phyloP scores from a whole-genome alignment of 2,888 invertebrate species.

The Andrena trimmerana region DNA sequence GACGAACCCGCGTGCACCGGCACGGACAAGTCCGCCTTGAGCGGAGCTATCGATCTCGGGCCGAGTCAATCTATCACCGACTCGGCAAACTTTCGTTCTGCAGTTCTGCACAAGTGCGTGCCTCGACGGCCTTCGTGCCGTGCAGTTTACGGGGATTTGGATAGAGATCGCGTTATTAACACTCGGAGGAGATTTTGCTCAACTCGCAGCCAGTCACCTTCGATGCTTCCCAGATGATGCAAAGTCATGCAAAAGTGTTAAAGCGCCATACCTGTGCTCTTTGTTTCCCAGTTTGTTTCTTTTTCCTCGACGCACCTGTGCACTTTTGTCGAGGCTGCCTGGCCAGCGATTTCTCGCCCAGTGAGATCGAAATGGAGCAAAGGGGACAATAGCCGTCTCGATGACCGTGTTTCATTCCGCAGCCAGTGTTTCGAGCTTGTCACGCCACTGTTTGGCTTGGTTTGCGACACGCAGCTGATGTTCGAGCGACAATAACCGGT shows the following conservation, averaged over 20 bases:
- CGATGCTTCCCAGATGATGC: too few relatives aligned
- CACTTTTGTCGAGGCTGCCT: neutral
- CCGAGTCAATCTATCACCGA: neutral
- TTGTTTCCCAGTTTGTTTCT: neutral
- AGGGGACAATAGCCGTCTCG: slow-evolving; percentile 42
- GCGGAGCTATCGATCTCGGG: slow-evolving; percentile 15
- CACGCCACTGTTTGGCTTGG: slow-evolving; percentile 20
- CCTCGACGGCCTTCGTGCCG: too few relatives aligned
- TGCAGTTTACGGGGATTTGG: too few relatives aligned
- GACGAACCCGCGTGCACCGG: slow-evolving; percentile 6
- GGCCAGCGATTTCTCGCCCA: slow-evolving; percentile 15
- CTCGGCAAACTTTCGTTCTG: neutral
- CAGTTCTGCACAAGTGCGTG: too few relatives aligned
- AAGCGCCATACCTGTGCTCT: too few relatives aligned
- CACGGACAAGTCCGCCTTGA: neutral
- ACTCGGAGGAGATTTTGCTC: too few relatives aligned
- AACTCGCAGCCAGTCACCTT: too few relatives aligned
- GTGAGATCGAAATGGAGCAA: slow-evolving; percentile 35
- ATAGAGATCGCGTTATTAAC: too few relatives aligned
- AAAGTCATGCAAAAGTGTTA: too few relatives aligned
- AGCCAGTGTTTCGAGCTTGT: slow-evolving; percentile 21
- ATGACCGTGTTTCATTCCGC: slow-evolving; percentile 46
- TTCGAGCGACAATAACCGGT: slow-evolving; percentile 34
- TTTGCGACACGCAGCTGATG: slow-evolving; percentile 17
- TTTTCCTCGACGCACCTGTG: neutral